These are phyloP conservation scores for Chaenogobius annularis DNA, from an alignment of 2,113 vertebrate genomes.

Conservation along the genomic window DNA sequence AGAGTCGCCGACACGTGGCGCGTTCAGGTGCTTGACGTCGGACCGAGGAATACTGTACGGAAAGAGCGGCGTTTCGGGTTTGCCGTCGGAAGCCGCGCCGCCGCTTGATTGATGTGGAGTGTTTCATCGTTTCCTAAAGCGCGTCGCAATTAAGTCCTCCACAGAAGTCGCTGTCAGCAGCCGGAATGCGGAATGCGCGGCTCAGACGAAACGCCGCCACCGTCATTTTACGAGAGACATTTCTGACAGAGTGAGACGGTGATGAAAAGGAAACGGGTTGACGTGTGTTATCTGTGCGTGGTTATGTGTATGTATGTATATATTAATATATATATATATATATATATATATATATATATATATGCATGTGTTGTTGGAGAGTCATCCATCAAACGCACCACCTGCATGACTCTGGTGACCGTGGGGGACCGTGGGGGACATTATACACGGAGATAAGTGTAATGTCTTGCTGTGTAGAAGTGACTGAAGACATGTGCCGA, in stretches of 20 bases:
- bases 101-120: constrained; percentile 3
- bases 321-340: too few species aligned
- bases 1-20: neutral
- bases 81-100: neutral
- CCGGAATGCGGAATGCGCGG: neutral
- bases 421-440: too few species aligned
- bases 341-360: too few species aligned
- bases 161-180: neutral
- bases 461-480: too few species aligned
- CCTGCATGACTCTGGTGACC: too few species aligned
- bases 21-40: neutral
- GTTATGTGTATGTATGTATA: neutral
- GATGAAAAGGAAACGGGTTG: neutral
- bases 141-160: neutral
- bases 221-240: too few species aligned
- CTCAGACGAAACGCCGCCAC: neutral
- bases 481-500: too few species aligned
- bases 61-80: neutral
- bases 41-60: neutral
- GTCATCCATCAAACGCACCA: too few species aligned
- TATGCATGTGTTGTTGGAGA: too few species aligned
- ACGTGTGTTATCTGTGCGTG: neutral
- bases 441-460: too few species aligned
- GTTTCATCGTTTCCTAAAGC: neutral
- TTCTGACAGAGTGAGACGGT: neutral